A percentile compares a stretch with the other conserved stretches of the same genome.
Conservation (phyloP, 1,140 invertebrate species). For the Cepaea nemoralis region DNA sequence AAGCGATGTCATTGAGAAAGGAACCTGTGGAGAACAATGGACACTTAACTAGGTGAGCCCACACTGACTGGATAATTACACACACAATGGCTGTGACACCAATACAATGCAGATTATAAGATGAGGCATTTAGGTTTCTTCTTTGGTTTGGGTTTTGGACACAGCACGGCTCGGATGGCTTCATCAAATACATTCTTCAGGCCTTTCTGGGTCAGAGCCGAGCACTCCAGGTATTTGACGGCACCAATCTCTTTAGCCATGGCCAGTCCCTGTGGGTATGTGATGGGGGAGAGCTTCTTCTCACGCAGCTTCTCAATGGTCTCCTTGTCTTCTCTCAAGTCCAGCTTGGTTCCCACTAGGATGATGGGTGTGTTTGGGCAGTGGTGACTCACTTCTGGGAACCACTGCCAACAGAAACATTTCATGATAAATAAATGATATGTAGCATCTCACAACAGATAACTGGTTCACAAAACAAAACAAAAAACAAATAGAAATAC, state of each 20-base stretch:
- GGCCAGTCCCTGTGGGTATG: constrained; percentile 94
- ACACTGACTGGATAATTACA: no score
- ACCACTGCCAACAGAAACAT: constrained; percentile 70
- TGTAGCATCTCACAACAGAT: no score
- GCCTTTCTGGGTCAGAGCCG: constrained; percentile 75
- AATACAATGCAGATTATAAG: constrained; percentile 40
- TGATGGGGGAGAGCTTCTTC: constrained; percentile 96
- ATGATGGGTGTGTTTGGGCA: constrained; percentile 78
- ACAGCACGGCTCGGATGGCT: constrained; percentile 74
- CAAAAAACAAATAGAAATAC: no score
- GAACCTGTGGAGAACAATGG: background rate
- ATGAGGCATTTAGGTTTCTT: constrained; percentile 54
- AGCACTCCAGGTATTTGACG: constrained; percentile 72
- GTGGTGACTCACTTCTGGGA: constrained; percentile 77
- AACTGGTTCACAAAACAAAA: no score
- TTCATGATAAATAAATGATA: no score
- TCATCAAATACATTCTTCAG: constrained; percentile 76
- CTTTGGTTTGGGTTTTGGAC: constrained; percentile 61
- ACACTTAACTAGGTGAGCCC: background rate
- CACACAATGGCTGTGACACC: background rate
- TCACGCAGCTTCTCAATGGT: constrained; percentile 98
- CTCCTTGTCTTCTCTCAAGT: constrained; percentile 97
- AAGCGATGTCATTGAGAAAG: background rate
- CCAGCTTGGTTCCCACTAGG: constrained; percentile 80
- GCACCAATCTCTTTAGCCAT: constrained; percentile 98